Evolutionary conservation across 2,113 vertebrate genomes (phyloP).

Genomic region (Menura novaehollandiae): DNA sequence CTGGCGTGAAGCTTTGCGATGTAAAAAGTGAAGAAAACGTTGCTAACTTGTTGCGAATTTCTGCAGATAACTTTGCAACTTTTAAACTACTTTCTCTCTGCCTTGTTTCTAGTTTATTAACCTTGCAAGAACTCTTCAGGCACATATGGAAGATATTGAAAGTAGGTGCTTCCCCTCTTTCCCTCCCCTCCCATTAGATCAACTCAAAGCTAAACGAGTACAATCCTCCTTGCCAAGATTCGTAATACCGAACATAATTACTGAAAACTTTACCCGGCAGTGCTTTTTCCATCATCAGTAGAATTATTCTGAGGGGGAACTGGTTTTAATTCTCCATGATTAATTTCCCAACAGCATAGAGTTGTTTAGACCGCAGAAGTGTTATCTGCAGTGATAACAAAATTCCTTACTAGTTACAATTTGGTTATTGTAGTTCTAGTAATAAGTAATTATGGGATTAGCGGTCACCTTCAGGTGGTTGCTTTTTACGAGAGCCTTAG

Average conservation of each 20-base stretch:
- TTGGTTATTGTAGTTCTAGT: not conserved
- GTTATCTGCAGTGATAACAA: not conserved
- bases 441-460: not conserved
- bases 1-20: not conserved
- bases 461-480: not conserved
- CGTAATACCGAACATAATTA: not conserved
- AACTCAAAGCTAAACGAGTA: slow-evolving; percentile 53
- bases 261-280: not conserved
- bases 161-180: slow-evolving; percentile 82
- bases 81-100: slow-evolving; percentile 80
- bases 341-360: not conserved
- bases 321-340: not conserved
- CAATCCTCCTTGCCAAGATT: slow-evolving; percentile 43
- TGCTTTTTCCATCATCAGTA: not conserved
- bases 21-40: slow-evolving; percentile 53
- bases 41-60: slow-evolving; percentile 66
- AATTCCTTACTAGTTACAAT: not conserved
- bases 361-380: not conserved
- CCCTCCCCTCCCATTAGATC: slow-evolving; percentile 54
- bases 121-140: slow-evolving; percentile 97
- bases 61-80: slow-evolving; percentile 70
- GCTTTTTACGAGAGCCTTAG: not conserved
- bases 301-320: not conserved
- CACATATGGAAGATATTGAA: slow-evolving; percentile 99
- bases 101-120: slow-evolving; percentile 96